phyloP scores from a whole-genome alignment of 2,888 invertebrate genomes.

The Celastrina argiolus region DNA sequence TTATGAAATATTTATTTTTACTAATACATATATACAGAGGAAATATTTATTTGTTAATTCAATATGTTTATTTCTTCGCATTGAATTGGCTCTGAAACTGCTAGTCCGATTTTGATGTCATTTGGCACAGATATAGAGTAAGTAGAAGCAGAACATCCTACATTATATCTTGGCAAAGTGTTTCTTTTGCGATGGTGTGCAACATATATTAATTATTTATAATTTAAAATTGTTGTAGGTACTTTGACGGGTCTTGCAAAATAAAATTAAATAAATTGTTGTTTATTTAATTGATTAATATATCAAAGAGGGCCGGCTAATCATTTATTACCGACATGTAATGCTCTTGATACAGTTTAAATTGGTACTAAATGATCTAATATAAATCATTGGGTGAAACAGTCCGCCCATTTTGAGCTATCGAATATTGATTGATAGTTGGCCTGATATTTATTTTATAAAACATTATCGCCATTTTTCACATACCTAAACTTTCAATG shows the following conservation, averaged over 20 bases:
- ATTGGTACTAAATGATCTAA: conserved; percentile 49
- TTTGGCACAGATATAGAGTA: too few relatives aligned
- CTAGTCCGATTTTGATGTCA: too few relatives aligned
- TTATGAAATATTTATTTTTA: too few relatives aligned
- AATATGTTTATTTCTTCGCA: too few relatives aligned
- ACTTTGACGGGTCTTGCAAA: not conserved
- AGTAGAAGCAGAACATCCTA: too few relatives aligned
- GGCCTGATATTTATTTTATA: conserved; percentile 57
- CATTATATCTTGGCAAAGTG: too few relatives aligned
- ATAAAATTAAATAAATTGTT: not conserved
- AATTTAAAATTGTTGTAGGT: not conserved
- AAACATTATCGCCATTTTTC: too few relatives aligned
- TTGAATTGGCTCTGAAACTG: too few relatives aligned
- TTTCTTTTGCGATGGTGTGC: too few relatives aligned
- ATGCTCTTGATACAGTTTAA: conserved; percentile 34
- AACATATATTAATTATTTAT: not conserved
- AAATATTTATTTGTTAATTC: too few relatives aligned
- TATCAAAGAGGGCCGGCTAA: not conserved
- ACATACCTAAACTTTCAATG: too few relatives aligned
- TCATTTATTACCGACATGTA: not conserved
- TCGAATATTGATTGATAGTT: conserved; percentile 72
- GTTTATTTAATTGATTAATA: not conserved
- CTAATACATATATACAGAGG: too few relatives aligned
- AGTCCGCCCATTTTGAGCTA: conserved; percentile 66
- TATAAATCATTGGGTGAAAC: conserved; percentile 65